Percentiles rank a stretch among this genome's conserved stretches.
These are phyloP conservation scores for Tenthredo distinguenda DNA, from an alignment of 2,888 invertebrate species.

Conservation along the genomic window DNA sequence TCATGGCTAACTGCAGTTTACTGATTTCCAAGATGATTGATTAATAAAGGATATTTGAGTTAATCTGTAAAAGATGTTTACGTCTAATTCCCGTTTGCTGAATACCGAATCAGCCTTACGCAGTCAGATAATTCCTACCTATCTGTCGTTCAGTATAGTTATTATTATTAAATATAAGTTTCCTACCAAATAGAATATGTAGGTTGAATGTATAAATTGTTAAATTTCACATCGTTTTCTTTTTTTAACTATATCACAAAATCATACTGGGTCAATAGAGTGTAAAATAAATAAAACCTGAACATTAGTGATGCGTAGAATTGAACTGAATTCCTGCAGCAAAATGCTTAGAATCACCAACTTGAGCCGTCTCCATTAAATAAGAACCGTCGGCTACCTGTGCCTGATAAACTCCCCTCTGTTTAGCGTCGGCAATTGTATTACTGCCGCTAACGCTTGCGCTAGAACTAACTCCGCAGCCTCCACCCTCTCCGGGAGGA, in stretches of 20 bases:
- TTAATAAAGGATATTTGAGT: neutral
- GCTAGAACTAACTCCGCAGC: slow-evolving; percentile 49
- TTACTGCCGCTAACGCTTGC: slow-evolving; percentile 33
- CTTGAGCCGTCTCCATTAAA: slow-evolving; percentile 68
- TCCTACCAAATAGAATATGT: slow-evolving; percentile 62
- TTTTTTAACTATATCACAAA: slow-evolving; percentile 49
- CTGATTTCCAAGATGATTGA: neutral
- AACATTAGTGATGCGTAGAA: slow-evolving; percentile 74
- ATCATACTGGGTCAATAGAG: slow-evolving; percentile 50
- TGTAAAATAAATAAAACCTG: slow-evolving; percentile 17
- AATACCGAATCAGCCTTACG: slow-evolving; percentile 74
- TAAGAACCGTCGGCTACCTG: slow-evolving; percentile 67
- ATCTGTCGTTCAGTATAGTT: slow-evolving; percentile 56
- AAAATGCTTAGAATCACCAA: slow-evolving; percentile 71
- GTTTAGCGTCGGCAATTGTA: slow-evolving; percentile 63
- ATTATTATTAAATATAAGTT: slow-evolving; percentile 65
- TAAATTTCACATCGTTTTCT: neutral
- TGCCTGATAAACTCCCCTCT: slow-evolving; percentile 70
- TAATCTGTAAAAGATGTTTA: slow-evolving; percentile 24
- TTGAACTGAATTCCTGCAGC: slow-evolving; percentile 73
- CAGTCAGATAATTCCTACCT: slow-evolving; percentile 59
- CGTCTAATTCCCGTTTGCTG: slow-evolving; percentile 61
- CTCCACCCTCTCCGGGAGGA: slow-evolving; percentile 56
- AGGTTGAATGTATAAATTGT: slow-evolving; percentile 25
- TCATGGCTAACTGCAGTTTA: neutral